Base-by-base conservation (phyloP, 2,797 vertebrate genomes). In the Neostethus bicornis region DNA sequence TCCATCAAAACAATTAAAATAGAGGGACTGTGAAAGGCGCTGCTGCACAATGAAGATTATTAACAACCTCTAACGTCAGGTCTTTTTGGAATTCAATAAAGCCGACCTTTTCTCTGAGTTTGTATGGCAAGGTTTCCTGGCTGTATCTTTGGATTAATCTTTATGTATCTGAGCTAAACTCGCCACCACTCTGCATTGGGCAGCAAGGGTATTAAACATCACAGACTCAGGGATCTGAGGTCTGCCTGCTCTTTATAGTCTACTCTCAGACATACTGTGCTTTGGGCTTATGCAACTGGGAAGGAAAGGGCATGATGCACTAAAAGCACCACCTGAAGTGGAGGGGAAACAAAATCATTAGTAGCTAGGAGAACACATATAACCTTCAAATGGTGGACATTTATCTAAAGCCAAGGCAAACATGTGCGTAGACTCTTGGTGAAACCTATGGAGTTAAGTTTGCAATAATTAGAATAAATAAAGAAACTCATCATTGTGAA, bases 241-340 rank as follows among this genome's bases (percentile, higher is more conserved):
- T 42, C 51, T n/a, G 42, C 42, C 57, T 70, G 60, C 57, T 69
- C 61, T 69, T 70, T 59, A 21, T 37, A 41, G 66, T 46, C 46
- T 51, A 4, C 54, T 63, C 73, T 64, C 52, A 50, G 62, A 63
- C 67, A 26, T 52, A 1, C 46, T 56, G 42, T 8, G 68, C 77
- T 76, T 2, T 12, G 20, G 50, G 50, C 75, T 89, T 86, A 82
- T 57, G 44, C 85, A 84, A 85, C 57, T 17, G 8, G 28, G 38
- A 67, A 56, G 48, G 38, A 62, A 66, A 81, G 70, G 75, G 54
- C 76, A 72, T 6, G 7, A 48, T 49, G 19, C 48, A 50, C 54
- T 17, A 48, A 41, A 46, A 71, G 54, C 53, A 61, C 54, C 38
- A 56, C 59, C 24, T 73, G 47, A 28, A 51, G 66, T 61, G 44